Conservation (phyloP, 2,113 vertebrate genomes). For the Pachypanchax playfairii region DNA sequence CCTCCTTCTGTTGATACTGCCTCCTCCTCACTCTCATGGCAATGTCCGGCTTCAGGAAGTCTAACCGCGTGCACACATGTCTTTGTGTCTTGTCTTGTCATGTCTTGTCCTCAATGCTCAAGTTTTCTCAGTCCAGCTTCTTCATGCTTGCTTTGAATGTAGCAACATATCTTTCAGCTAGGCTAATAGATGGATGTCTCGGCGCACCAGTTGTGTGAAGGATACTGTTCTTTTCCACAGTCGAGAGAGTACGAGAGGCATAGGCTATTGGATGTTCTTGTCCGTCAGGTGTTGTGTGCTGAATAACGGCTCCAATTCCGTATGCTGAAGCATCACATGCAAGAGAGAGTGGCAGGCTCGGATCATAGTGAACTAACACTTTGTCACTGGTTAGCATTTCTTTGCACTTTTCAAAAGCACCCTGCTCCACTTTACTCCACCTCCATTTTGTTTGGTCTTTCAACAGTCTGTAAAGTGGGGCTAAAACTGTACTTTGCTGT, state of each 20-base stretch:
- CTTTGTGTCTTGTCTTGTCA: neutral
- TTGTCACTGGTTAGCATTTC: neutral
- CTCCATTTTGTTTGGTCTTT: neutral
- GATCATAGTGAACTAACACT: neutral
- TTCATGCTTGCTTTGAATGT: constrained; percentile 15
- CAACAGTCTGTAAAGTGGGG: neutral
- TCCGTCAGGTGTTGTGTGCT: constrained; percentile 12
- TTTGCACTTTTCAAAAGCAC: neutral
- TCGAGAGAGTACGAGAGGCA: neutral
- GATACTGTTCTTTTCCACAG: constrained; percentile 6
- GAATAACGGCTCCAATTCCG: constrained; percentile 20
- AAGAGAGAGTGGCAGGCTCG: constrained; percentile 8
- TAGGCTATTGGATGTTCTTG: neutral
- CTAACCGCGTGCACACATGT: too few relatives aligned
- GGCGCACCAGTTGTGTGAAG: constrained; percentile 3
- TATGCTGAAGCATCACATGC: constrained; percentile 26
- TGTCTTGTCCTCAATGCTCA: constrained; percentile 5
- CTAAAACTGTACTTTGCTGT: neutral
- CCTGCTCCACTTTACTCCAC: neutral
- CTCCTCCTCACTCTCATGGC: neutral
- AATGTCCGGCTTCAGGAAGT: neutral
- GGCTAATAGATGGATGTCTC: neutral
- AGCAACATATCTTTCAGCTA: constrained; percentile 9
- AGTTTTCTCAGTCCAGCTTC: neutral
- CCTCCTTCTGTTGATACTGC: neutral